phyloP scores from a whole-genome alignment of 2,888 invertebrate genomes.

The Dinocampus coccinellae region DNA sequence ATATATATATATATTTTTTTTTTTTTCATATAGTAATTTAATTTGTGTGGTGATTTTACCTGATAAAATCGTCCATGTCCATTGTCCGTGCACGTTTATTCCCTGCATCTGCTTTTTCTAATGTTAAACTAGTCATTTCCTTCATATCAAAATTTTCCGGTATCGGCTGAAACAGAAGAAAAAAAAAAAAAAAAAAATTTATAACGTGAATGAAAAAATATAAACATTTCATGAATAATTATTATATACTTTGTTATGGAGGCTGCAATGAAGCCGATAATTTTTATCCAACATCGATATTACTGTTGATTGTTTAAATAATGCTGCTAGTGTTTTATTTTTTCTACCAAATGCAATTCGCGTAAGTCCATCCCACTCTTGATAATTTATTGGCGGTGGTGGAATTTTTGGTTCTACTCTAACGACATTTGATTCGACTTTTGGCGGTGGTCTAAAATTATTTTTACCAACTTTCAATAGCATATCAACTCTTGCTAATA shows the following conservation, averaged over 20 bases:
- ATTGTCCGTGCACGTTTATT: constrained; percentile 90
- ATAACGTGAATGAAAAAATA: background rate
- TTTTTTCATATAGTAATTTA: too few species aligned
- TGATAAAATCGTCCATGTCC: constrained; percentile 97
- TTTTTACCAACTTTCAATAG: constrained; percentile 99
- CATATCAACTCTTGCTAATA: constrained; percentile 94
- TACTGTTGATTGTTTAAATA: constrained; percentile 89
- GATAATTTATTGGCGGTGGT: constrained; percentile 94
- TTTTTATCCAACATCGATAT: constrained; percentile 90
- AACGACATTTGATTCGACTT: constrained; percentile 98
- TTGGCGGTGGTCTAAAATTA: constrained; percentile 98
- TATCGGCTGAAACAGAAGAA: constrained; percentile 74
- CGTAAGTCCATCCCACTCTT: constrained; percentile 98
- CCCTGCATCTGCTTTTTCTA: constrained; percentile 78
- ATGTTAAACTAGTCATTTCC: constrained; percentile 80
- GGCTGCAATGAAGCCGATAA: constrained; percentile 88
- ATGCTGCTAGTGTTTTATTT: constrained; percentile 94
- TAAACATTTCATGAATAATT: background rate
- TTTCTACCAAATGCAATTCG: constrained; percentile 95
- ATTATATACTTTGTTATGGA: constrained; percentile 80
- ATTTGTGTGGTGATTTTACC: too few species aligned
- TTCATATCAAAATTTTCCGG: constrained; percentile 87
- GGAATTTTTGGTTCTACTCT: constrained; percentile 97
- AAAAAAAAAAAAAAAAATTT: background rate
- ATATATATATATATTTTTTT: too few species aligned